Base-by-base conservation (phyloP, 2,797 vertebrate genomes). In the Xenentodon cancila region DNA sequence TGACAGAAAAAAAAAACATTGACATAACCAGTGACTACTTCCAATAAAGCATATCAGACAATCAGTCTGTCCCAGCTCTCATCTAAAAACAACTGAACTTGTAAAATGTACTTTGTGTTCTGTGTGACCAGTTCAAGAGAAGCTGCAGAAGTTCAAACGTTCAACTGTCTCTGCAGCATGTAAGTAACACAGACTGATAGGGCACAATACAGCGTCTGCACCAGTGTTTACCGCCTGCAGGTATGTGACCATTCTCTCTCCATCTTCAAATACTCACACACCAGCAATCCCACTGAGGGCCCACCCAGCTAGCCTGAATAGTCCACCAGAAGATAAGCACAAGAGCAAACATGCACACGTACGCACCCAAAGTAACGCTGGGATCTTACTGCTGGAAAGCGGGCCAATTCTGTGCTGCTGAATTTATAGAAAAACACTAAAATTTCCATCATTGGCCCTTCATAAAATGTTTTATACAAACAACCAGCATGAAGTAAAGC, bases 181-280 rank as follows among this genome's bases (percentile, higher is more conserved):
- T 20, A 25, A 9, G 32, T 19, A 3, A 16, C 9, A 5, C 67
- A 49, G 21, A 19, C n/a, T 0, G 12, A 48, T 34, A 17, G 53
- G 48, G 49, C 69, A 45, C 40, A 30, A 30, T 63, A 79, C 68
- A 73, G 59, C 70, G 62, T 77, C 64, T 59, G 67, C 59, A 70
- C 47, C 54, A 64, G 7, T 16, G 18, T 17, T 80, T 80, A 80
- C 68, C 68, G 68, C 63, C 87, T 79, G 62, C 77, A 87, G 80
- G 82, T 87, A 79, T 80, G 80, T 37, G 70, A 76, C 72, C 81
- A 77, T 85, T 89, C 81, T 88, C 89, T 88, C 21, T 32, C 44
- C 8, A 19, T 64, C 47, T 61, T 37, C 40, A 61, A 51, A 54
- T 50, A 49, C 65, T 64, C 60, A 51, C 48, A 42, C 11, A 54